These are phyloP conservation scores for Lepidotrigona ventralis DNA, from an alignment of 1,140 invertebrate species.

Conservation along the genomic window DNA sequence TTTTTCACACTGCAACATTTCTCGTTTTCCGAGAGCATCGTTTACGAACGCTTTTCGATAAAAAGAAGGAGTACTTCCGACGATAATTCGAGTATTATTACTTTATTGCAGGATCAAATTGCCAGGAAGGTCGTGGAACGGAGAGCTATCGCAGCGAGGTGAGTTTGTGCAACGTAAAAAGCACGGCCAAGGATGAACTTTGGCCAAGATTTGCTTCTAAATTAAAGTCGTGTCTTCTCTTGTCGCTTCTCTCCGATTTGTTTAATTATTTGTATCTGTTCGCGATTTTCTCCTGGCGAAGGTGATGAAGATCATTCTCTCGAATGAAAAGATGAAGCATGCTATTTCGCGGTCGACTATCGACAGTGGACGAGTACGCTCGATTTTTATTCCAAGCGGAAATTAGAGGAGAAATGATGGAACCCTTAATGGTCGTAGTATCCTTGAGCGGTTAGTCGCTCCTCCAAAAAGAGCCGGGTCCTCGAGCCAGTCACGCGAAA, in stretches of 20 bases:
- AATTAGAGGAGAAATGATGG: not conserved
- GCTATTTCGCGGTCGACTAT: too few species aligned
- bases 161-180: conserved; percentile 42
- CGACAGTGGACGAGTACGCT: not conserved
- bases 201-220: conserved; percentile 16
- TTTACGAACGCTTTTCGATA: not conserved
- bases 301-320: too few species aligned
- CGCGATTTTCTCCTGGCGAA: too few species aligned
- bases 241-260: too few species aligned
- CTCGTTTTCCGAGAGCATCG: not conserved
- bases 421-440: conserved; percentile 14
- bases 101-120: conserved; percentile 49
- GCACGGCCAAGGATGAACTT: conserved; percentile 7
- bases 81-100: conserved; percentile 40
- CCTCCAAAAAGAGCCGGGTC: not conserved
- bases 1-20: not conserved
- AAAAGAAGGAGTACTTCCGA: not conserved
- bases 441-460: conserved; percentile 14
- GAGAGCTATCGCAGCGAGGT: conserved; percentile 26
- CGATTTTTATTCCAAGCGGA: conserved; percentile 16
- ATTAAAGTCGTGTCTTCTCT: conserved; percentile 42
- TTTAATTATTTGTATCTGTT: too few species aligned
- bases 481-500: conserved; percentile 9
- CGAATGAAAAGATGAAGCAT: too few species aligned
- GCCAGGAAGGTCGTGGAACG: not conserved